Percentiles rank a stretch among this genome's conserved stretches.
Evolutionary conservation across 2,888 invertebrate species (phyloP).

Genomic region (Dicycla oo): DNA sequence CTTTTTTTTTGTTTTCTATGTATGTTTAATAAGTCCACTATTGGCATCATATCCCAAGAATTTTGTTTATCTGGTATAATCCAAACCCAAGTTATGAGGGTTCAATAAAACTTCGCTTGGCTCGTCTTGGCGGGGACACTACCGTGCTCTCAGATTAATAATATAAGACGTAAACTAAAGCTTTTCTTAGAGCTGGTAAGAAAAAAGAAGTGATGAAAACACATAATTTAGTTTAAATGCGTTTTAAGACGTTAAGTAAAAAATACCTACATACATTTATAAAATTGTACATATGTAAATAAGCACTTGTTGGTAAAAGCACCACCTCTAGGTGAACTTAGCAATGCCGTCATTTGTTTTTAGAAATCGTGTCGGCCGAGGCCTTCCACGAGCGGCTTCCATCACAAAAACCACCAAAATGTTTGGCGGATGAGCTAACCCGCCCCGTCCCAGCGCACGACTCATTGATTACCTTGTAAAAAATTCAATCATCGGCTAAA

Average conservation of each 20-base stretch:
- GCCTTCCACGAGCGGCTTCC: constrained; percentile 83
- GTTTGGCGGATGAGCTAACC: constrained; percentile 89
- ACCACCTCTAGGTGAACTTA: constrained; percentile 50
- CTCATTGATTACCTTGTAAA: constrained; percentile 88
- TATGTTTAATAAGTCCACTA: too few relatives aligned
- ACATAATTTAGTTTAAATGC: not conserved
- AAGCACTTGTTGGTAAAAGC: constrained; percentile 60
- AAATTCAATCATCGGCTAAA: constrained; percentile 87
- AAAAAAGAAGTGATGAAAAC: not conserved
- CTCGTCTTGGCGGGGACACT: too few relatives aligned
- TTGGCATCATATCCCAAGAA: too few relatives aligned
- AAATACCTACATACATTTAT: not conserved
- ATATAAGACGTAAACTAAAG: not conserved
- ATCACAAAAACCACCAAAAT: constrained; percentile 89
- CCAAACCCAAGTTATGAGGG: too few relatives aligned
- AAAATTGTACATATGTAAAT: constrained; percentile 5
- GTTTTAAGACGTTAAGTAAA: not conserved
- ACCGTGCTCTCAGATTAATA: too few relatives aligned
- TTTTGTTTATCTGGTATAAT: too few relatives aligned
- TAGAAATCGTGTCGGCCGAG: constrained; percentile 84
- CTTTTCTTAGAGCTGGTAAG: too few relatives aligned
- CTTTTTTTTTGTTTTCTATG: too few relatives aligned
- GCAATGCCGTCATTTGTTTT: constrained; percentile 85
- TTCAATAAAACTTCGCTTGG: too few relatives aligned
- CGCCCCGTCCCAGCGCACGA: constrained; percentile 87